Conservation (phyloP, 1,140 invertebrate species). For the Lineus longissimus region DNA sequence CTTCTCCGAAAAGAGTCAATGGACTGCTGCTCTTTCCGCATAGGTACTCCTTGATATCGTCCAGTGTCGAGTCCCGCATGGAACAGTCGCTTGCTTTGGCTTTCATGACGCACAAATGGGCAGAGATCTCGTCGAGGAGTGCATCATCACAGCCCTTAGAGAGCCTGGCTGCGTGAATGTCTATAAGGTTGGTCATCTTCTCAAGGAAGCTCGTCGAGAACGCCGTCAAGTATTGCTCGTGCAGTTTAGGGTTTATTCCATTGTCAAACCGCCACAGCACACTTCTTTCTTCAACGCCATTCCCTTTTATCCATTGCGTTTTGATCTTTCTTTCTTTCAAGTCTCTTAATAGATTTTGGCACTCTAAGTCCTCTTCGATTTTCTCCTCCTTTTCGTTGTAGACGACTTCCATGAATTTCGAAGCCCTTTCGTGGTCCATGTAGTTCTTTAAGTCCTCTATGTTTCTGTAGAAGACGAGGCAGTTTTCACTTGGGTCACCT, state of each 20-base stretch:
- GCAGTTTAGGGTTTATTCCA: constrained; percentile 40
- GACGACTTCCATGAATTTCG: constrained; percentile 34
- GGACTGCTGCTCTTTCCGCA: constrained; percentile 68
- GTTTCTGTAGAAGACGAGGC: constrained; percentile 34
- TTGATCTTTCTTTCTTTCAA: constrained; percentile 24
- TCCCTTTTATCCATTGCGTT: neutral
- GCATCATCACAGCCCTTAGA: constrained; percentile 7
- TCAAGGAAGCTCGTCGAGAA: constrained; percentile 22
- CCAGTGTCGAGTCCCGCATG: constrained; percentile 77
- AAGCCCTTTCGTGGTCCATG: constrained; percentile 27
- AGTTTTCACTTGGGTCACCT: constrained; percentile 23
- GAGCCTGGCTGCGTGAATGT: constrained; percentile 14
- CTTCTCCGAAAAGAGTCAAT: constrained; percentile 36
- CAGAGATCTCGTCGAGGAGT: constrained; percentile 28
- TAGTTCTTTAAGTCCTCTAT: constrained; percentile 49
- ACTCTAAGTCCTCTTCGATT: constrained; percentile 28
- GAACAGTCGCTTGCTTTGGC: constrained; percentile 62
- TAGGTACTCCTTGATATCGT: constrained; percentile 79
- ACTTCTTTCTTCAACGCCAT: constrained; percentile 28
- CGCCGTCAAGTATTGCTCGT: constrained; percentile 36
- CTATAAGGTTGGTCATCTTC: constrained; percentile 28
- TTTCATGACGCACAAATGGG: constrained; percentile 33
- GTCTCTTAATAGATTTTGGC: constrained; percentile 24
- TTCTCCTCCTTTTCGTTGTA: constrained; percentile 33
- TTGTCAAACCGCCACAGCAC: constrained; percentile 48